These are phyloP conservation scores for Glyptemys insculpta DNA, from an alignment of 2,797 vertebrate genomes.

Conservation along the genomic window DNA sequence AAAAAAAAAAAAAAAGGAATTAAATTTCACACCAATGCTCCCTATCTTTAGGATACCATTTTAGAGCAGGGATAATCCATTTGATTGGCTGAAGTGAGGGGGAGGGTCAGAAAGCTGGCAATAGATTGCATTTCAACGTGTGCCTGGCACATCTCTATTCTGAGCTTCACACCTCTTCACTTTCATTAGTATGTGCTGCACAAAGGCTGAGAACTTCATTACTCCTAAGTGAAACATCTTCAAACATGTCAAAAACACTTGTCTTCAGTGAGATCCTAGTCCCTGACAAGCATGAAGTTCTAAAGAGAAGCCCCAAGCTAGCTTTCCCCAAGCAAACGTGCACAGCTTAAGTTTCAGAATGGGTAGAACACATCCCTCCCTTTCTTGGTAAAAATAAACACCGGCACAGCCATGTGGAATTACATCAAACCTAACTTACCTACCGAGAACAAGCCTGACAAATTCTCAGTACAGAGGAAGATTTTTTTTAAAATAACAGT, in stretches of 20 bases:
- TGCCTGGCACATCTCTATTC: neutral
- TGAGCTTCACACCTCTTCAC: neutral
- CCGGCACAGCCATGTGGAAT: neutral
- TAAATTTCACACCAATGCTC: neutral
- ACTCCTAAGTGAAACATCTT: slow-evolving; percentile 19
- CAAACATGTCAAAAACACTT: neutral
- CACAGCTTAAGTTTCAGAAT: neutral
- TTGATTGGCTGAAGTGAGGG: neutral
- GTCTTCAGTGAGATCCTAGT: neutral
- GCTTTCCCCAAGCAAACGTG: neutral
- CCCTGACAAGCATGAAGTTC: slow-evolving; percentile 7
- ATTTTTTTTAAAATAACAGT: neutral
- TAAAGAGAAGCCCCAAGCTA: neutral
- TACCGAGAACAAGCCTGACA: slow-evolving; percentile 22
- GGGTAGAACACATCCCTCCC: neutral
- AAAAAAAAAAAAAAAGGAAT: neutral
- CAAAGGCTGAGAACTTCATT: neutral
- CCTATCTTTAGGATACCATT: neutral
- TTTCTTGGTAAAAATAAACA: slow-evolving; percentile 20
- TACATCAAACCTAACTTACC: neutral
- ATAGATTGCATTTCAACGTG: neutral
- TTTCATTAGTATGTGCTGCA: neutral
- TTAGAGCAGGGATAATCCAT: neutral
- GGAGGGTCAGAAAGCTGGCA: neutral
- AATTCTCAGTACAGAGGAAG: neutral